A percentile compares a stretch with the other conserved stretches of the same genome.
These are phyloP conservation scores for Dipus sagitta DNA, from an alignment of 2,797 vertebrate species.

Conservation along the genomic window DNA sequence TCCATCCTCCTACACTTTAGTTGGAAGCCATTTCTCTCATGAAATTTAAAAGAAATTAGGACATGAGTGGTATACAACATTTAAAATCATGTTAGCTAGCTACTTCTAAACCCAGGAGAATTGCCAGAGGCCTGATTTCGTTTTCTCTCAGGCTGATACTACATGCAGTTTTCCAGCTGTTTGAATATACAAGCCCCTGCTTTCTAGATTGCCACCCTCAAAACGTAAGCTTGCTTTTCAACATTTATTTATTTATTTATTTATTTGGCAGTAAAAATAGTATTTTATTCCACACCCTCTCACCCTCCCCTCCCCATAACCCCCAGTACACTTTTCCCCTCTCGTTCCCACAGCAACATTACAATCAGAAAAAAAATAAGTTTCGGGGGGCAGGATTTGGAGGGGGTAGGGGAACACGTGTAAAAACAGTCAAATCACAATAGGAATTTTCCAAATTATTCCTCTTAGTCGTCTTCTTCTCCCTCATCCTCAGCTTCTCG, in stretches of 20 bases:
- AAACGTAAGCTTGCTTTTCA: neutral
- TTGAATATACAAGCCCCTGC: neutral
- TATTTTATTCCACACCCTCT: conserved; percentile 91
- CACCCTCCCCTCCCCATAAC: conserved; percentile 80
- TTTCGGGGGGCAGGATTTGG: conserved; percentile 80
- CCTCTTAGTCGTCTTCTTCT: conserved; percentile 94
- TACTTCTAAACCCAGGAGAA: neutral
- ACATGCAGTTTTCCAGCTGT: neutral
- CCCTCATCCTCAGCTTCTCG: conserved; percentile 97
- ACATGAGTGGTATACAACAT: neutral
- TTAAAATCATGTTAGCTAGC: neutral
- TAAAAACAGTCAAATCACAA: conserved; percentile 97
- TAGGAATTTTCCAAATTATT: conserved; percentile 89
- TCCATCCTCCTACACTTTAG: no score
- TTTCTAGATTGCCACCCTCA: neutral
- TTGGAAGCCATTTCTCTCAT: neutral
- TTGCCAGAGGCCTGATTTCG: neutral
- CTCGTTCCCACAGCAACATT: conserved; percentile 91
- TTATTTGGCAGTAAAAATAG: conserved; percentile 92
- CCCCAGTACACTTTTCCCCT: conserved; percentile 88
- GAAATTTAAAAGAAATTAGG: no score
- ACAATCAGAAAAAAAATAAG: conserved; percentile 87
- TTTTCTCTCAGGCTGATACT: neutral
- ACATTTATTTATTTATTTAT: no score
- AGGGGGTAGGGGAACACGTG: conserved; percentile 87